Conservation (phyloP, 1,140 invertebrate species). For the Lucilia sericata region DNA sequence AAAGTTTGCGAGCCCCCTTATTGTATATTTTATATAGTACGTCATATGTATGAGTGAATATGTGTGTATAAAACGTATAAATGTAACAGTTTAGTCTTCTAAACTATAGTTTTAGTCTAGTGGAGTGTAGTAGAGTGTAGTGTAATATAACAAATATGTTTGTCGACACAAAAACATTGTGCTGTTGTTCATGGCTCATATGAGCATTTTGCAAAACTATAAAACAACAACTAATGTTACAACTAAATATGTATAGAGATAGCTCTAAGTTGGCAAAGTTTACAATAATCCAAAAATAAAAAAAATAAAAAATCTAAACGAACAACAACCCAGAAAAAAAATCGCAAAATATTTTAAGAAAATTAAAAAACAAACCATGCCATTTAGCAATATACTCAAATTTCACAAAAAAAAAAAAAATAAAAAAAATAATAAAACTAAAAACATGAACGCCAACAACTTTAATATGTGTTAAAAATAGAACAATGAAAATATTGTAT, state of each 20-base stretch:
- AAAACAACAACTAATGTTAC: conserved; percentile 23
- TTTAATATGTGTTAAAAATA: conserved; percentile 2
- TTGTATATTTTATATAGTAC: conserved; percentile 16
- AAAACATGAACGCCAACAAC: neutral
- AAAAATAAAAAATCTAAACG: conserved; percentile 16
- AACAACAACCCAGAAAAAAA: neutral
- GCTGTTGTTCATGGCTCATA: conserved; percentile 8
- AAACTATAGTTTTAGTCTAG: conserved; percentile 8
- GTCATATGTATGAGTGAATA: neutral
- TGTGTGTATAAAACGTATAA: neutral
- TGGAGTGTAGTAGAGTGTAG: conserved; percentile 4
- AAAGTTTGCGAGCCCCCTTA: no score
- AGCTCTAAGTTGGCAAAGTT: conserved; percentile 38
- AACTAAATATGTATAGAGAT: conserved; percentile 28
- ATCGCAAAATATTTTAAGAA: conserved; percentile 27
- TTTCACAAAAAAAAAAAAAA: conserved; percentile 22
- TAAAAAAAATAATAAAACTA: conserved; percentile 1
- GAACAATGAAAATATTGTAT: neutral
- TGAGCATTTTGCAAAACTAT: neutral
- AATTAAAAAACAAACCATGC: conserved; percentile 33
- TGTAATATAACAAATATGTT: conserved; percentile 41
- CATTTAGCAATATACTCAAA: conserved; percentile 38
- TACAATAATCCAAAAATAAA: conserved; percentile 19
- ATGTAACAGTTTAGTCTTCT: no score
- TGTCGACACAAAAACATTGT: conserved; percentile 39